Evolutionary conservation across 64 coral and sea anemone genomes (phyloP).

Genomic region (Acropora yongei): DNA sequence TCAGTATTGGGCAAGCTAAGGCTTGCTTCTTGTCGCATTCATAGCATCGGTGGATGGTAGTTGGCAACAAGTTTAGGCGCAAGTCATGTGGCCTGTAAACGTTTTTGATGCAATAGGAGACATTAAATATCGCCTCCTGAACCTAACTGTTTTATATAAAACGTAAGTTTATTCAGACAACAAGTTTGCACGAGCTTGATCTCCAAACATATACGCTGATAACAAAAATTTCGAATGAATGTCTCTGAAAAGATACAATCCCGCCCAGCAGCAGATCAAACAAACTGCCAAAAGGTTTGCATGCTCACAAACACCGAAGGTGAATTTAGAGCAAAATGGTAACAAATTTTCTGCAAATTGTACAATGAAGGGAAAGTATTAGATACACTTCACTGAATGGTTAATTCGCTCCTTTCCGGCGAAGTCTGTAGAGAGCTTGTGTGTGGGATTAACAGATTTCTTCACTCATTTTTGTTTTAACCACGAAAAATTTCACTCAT

Average conservation of each 20-base stretch:
- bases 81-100: too few relatives aligned
- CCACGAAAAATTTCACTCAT: neutral
- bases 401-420: conserved; percentile 19
- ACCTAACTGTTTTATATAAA: too few relatives aligned
- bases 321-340: neutral
- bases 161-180: too few relatives aligned
- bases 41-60: neutral
- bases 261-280: neutral
- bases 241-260: too few relatives aligned
- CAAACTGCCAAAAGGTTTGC: neutral
- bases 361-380: too few relatives aligned
- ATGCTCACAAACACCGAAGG: neutral
- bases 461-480: neutral
- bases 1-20: neutral
- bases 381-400: neutral
- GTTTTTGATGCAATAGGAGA: too few relatives aligned
- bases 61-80: too few relatives aligned
- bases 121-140: neutral
- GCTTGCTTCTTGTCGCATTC: neutral
- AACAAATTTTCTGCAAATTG: too few relatives aligned
- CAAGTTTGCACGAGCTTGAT: too few relatives aligned
- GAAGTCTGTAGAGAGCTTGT: neutral
- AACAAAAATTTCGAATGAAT: too few relatives aligned
- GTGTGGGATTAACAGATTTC: neutral
- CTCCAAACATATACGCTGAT: too few relatives aligned